phyloP scores from a whole-genome alignment of 2,113 vertebrate species.

The Hyperopisus bebe region DNA sequence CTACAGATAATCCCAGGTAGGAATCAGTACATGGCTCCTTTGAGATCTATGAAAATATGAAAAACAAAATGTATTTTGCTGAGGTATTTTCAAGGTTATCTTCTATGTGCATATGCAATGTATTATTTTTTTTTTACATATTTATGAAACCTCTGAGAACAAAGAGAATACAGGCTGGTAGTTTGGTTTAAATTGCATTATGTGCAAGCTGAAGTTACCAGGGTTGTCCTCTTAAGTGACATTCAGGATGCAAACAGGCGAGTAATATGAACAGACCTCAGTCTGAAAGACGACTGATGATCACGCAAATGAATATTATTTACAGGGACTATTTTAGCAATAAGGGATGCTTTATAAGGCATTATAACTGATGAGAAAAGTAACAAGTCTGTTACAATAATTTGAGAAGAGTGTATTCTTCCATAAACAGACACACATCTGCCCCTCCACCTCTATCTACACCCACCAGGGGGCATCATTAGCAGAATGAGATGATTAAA shows the following conservation, averaged over 20 bases:
- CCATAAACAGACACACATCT: neutral
- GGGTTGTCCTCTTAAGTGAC: neutral
- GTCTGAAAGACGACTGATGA: neutral
- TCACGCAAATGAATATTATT: neutral
- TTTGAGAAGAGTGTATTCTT: neutral
- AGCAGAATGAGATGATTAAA: neutral
- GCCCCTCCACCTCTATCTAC: neutral
- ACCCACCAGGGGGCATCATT: neutral
- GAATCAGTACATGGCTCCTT: neutral
- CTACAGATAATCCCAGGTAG: neutral
- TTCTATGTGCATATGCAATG: neutral
- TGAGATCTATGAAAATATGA: neutral
- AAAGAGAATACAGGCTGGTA: neutral
- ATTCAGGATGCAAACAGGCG: neutral
- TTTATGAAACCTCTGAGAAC: neutral
- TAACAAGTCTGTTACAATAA: neutral
- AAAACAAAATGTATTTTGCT: neutral
- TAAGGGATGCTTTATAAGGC: neutral
- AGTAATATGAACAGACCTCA: neutral
- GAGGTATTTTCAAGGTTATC: neutral
- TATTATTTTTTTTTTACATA: neutral
- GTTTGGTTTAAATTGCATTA: neutral
- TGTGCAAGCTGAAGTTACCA: neutral
- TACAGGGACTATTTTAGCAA: slow-evolving; percentile 4
- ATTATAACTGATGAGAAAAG: neutral